Evolutionary conservation across 1,140 invertebrate genomes (phyloP).

Genomic region (Saxidomus purpurata): DNA sequence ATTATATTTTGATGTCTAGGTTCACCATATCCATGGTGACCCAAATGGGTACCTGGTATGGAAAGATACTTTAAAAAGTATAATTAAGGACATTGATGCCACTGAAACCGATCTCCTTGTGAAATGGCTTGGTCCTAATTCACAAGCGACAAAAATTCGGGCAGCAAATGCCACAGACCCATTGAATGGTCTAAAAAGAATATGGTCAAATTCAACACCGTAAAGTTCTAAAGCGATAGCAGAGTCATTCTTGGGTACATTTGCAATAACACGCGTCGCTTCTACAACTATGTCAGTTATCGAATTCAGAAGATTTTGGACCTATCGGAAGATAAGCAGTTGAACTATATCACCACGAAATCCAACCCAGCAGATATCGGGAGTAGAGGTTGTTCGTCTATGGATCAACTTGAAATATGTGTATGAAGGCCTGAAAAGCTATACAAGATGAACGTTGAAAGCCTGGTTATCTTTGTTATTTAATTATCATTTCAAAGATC

Average conservation of each 20-base stretch:
- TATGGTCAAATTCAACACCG: not conserved
- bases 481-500: too few species aligned
- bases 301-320: constrained; percentile 49
- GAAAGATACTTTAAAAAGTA: too few species aligned
- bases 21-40: too few species aligned
- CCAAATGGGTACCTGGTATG: too few species aligned
- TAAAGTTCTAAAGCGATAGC: constrained; percentile 51
- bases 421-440: not conserved
- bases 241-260: constrained; percentile 51
- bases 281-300: constrained; percentile 63
- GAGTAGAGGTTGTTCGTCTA: not conserved
- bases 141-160: too few species aligned
- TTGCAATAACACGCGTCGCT: constrained; percentile 39
- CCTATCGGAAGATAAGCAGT: constrained; percentile 22
- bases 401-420: constrained; percentile 7
- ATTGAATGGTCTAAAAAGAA: too few species aligned
- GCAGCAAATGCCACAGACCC: too few species aligned
- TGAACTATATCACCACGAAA: constrained; percentile 53
- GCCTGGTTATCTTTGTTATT: too few species aligned
- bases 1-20: too few species aligned
- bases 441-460: not conserved
- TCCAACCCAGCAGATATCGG: constrained; percentile 67
- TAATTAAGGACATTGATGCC: too few species aligned
- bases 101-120: too few species aligned
- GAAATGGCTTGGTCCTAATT: too few species aligned